Base-by-base conservation (phyloP, 92 coral and sea anemone species). In the Blastomussa wellsi region DNA sequence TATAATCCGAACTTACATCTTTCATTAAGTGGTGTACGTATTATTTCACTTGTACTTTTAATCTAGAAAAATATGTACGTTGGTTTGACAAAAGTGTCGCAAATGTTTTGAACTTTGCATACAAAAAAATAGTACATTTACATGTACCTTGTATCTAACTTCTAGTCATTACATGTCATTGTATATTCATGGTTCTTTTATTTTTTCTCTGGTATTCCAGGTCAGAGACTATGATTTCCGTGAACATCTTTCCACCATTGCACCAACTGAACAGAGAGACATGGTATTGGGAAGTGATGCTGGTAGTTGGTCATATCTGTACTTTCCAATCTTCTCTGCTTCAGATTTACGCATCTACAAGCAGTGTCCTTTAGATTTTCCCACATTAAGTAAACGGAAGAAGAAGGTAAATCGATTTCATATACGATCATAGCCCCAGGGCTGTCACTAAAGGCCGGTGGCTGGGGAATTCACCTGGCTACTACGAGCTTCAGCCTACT, bases 291-390 rank as follows among this genome's bases (percentile, higher is more conserved):
- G 99, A 11, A 47, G 49, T 75, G 98, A 94, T 86, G 93, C 86
- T 10, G 92, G 86, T 33, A 91, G 89, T 88, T 90, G 90, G 55
- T 85, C 96, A 0, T 96, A 92, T 51, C 72, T 96, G 64, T 94
- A 96, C 84, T 94, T 96, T 55, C 99, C 99, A 2, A 82, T 93
- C 69, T 92, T 96, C 82, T 90, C 94, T 36, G 85, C 97, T 24
- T 91, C 98, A 37, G 99, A 96, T 64, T 79, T 96, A 19, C 94
- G 99, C 32, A 83, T 96, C 60, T 96, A 96, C 86, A 88, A 87
- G 76, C 99, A 96, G 42, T 82, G 88, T 64, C 93, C 94, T 33
- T 84, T 92, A 20, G 89, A 93, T 24, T 82, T 86, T 20, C 93
- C 94, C 49, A 73, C 84, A 15, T 74, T 93, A 14, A 86, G 82